Evolutionary conservation across 1,140 invertebrate genomes (phyloP), one percentile per base, ranked within the genome.

Genomic region (Cotesia typhae): DNA sequence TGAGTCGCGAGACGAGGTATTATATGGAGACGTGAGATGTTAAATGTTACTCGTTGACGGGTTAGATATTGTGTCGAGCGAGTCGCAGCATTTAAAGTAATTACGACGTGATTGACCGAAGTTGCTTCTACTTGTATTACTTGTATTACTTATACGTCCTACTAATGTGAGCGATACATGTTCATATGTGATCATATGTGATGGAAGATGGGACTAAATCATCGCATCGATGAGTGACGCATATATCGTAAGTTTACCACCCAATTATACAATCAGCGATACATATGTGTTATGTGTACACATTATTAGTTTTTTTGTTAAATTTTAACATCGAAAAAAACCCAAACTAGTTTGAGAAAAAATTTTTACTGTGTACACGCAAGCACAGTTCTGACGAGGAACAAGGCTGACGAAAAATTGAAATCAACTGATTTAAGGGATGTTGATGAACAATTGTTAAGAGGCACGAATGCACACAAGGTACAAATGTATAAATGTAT

Each of bases 21-120:
- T 28, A 28, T 28, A 9, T 28, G n/a, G 63, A 47, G 12, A 37
- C 41, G 6, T 53, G 55, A 63, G 59, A 59, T 20, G 36, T 20
- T 57, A 38, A 63, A 12, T 66, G 52, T 20, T 36, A 70, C 55
- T 20, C 61, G 70, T 55, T 14, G 70, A 65, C 47, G 82, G 82
- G 81, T 84, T 86, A 84, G 82, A 85, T 84, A 86, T 86, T 84
- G 84, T 84, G 84, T 86, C 84, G 85, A 84, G 80, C 81, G 82
- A 84, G 82, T 85, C 83, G 83, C 82, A 83, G 83, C 84, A 86
- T 86, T 86, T 85, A 84, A 85, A 86, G 83, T 86, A 86, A 86
- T 86, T 86, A 86, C 84, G 84, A 84, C 84, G 84, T 86, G 84
- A 86, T 86, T 86, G 84, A 86, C 84, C 84, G 82, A 83, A 84